phyloP scores from a whole-genome alignment of 2,888 invertebrate species.

The Lycocerus yunnanus region DNA sequence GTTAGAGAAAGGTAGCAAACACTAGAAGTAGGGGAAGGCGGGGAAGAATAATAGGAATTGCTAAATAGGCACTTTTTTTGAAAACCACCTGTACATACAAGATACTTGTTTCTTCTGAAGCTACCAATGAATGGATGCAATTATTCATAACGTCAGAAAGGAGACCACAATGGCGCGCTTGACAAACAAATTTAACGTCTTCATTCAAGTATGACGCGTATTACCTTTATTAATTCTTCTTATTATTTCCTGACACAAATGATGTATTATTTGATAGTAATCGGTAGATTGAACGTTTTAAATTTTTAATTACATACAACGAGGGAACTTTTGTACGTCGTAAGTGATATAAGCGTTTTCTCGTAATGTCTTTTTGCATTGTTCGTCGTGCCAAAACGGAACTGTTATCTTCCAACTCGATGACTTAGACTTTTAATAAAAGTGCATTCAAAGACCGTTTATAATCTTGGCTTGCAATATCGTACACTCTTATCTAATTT shows the following conservation, averaged over 20 bases:
- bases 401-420: constrained; percentile 6
- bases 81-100: background rate
- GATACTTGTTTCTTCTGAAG: background rate
- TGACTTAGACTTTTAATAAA: constrained; percentile 19
- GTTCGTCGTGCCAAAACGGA: background rate
- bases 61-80: background rate
- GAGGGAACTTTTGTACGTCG: constrained; percentile 2
- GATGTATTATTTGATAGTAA: background rate
- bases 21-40: background rate
- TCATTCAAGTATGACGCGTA: background rate
- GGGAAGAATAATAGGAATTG: background rate
- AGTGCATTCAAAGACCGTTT: constrained; percentile 10
- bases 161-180: background rate
- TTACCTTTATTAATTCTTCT: background rate
- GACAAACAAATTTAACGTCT: background rate
- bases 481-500: constrained; percentile 8
- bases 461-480: constrained; percentile 8
- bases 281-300: background rate
- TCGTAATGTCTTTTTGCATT: background rate
- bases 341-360: background rate
- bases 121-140: background rate
- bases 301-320: background rate
- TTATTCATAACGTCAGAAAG: background rate
- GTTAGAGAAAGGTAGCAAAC: background rate
- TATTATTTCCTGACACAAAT: background rate